Evolutionary conservation across 2,888 invertebrate genomes (phyloP), one percentile per base, ranked within the genome.

Genomic region (Omphaloscelis lunosa): DNA sequence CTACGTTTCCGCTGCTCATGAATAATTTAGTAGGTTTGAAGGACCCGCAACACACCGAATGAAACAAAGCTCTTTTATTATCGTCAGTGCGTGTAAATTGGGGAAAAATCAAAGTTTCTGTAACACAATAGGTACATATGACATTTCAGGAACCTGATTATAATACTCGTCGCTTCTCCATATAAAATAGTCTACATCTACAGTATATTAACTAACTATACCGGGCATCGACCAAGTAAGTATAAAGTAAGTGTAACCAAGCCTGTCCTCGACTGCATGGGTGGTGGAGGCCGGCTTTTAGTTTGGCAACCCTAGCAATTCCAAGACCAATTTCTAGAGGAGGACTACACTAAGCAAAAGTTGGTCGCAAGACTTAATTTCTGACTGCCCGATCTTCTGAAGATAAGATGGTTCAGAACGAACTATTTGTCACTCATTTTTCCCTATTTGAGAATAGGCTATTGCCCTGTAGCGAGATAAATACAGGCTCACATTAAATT

Each of bases 1-100:
- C 84, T 59, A 86, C 71, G 84, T 75, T 88, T 82, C 82, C 86
- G 84, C 34, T 81, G 82, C 75, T 81, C 79, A 83, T 86, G 78
- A 88, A 88, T 86, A 69, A 86, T 80, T 66, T 39, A 85, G 48
- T 82, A 83, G 72, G 48, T 62, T 72, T 59, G 66, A 72, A 77
- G 53, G 72, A 76, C 53, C 20, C n/a, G 20, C n/a, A 56, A 59
- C 51, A 27, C 45, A 69, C 68, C 1, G 27, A 69, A 51, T 66
- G 56, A 61, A 66, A 23, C n/a, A 29, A 69, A 56, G 59, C 72
- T 66, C 29, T 68, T 83, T 69, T 79, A 79, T 69, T 79, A 79
- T 70, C 7, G 62, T 6, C 34, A 56, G n/a, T 27, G 77, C 29
- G 56, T 66, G 58, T 59, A 23, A 66, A 66, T 77, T 29, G 41